A percentile compares a stretch with the other conserved stretches of the same genome.
phyloP scores from a whole-genome alignment of 2,797 vertebrate genomes.

The Adrianichthys oophorus region DNA sequence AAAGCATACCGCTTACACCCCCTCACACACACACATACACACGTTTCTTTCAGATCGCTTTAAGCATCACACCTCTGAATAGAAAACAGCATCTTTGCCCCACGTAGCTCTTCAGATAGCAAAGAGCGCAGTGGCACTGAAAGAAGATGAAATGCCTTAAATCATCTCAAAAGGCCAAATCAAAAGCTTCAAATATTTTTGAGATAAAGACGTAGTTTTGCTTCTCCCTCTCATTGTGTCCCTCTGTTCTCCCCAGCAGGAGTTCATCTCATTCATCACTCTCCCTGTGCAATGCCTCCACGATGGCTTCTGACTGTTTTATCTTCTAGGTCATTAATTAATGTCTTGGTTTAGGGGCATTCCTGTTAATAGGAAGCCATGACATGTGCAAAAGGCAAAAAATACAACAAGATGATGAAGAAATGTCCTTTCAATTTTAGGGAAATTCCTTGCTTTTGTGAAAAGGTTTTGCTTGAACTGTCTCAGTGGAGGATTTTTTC shows the following conservation, averaged over 20 bases:
- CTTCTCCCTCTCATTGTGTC: background rate
- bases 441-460: too few species aligned
- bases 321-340: background rate
- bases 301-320: constrained; percentile 1
- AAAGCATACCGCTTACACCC: constrained; percentile 60
- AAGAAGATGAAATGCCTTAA: constrained; percentile 24
- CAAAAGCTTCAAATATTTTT: constrained; percentile 30
- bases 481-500: too few species aligned
- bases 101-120: constrained; percentile 50
- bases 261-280: constrained; percentile 9
- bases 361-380: background rate
- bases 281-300: background rate
- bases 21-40: background rate
- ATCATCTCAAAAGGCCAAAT: constrained; percentile 10
- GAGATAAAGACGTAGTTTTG: constrained; percentile 12
- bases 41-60: constrained; percentile 37
- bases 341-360: background rate
- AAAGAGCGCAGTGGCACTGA: constrained; percentile 24
- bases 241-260: constrained; percentile 10
- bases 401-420: too few species aligned
- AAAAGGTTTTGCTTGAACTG: too few species aligned
- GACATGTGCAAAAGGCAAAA: too few species aligned
- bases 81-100: constrained; percentile 50
- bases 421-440: too few species aligned
- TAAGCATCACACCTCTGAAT: constrained; percentile 67